Evolutionary conservation across 2,888 invertebrate genomes (phyloP).

Genomic region (Lithophane leautieri): DNA sequence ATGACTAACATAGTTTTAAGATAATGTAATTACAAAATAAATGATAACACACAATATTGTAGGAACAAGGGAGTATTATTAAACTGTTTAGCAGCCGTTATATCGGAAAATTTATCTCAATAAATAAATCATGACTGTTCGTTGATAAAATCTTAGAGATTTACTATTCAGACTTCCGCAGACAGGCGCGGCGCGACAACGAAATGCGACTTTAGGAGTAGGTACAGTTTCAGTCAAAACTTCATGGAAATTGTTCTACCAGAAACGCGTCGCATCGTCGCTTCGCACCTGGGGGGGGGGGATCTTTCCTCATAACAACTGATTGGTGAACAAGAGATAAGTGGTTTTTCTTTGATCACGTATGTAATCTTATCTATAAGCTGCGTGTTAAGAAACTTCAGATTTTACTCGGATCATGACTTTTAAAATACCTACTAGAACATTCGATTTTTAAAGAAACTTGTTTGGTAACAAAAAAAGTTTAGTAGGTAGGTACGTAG

Average conservation of each 20-base stretch:
- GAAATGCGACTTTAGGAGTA: no score
- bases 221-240: no score
- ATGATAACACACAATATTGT: not conserved
- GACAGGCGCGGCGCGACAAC: no score
- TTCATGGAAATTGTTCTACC: no score
- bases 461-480: not conserved
- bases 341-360: conserved; percentile 5
- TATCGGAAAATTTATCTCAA: conserved; percentile 23
- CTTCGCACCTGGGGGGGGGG: no score
- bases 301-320: not conserved
- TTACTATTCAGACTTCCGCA: not conserved
- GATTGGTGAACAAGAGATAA: conserved; percentile 33
- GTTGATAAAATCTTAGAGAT: not conserved
- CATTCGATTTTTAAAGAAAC: conserved; percentile 18
- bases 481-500: not conserved
- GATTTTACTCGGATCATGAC: not conserved
- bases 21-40: conserved; percentile 25
- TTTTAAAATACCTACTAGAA: not conserved
- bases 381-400: not conserved
- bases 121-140: conserved; percentile 7
- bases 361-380: conserved; percentile 37
- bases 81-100: conserved; percentile 16
- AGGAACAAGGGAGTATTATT: conserved; percentile 6
- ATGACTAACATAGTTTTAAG: no score
- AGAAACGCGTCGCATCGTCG: no score